Percentiles rank a stretch among this genome's conserved stretches.
phyloP scores from a whole-genome alignment of 2,888 invertebrate species.

The Lycocerus yunnanus region DNA sequence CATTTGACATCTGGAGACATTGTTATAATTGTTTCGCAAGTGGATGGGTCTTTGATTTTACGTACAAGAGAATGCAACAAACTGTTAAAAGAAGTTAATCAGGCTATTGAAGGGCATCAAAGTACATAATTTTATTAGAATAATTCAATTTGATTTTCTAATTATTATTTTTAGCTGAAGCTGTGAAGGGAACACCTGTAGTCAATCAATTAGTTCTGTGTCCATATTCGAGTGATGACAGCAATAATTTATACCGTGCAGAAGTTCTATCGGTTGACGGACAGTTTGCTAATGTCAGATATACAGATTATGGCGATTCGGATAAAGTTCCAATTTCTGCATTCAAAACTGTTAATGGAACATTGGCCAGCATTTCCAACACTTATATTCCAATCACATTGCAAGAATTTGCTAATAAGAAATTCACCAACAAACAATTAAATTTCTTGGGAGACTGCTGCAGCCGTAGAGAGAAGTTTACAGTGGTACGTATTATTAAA shows the following conservation, averaged over 20 bases:
- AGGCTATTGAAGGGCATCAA: conserved; percentile 17
- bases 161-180: conserved; percentile 33
- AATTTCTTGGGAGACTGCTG: conserved; percentile 9
- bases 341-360: conserved; percentile 39
- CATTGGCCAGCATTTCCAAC: conserved; percentile 33
- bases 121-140: conserved; percentile 11
- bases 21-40: conserved; percentile 36
- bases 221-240: conserved; percentile 24
- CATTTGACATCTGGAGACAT: conserved; percentile 16
- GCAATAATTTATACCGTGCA: conserved; percentile 38
- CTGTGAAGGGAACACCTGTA: conserved; percentile 33
- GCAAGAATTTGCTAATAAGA: conserved; percentile 23
- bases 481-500: conserved; percentile 26
- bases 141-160: background rate
- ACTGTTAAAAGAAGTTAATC: conserved; percentile 34
- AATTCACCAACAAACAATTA: conserved; percentile 21
- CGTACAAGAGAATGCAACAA: conserved; percentile 40
- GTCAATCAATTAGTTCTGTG: conserved; percentile 42
- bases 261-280: conserved; percentile 35
- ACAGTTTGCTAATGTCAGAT: conserved; percentile 36
- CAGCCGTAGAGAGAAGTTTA: conserved; percentile 22
- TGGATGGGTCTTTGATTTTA: conserved; percentile 36
- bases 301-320: conserved; percentile 42
- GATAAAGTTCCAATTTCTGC: conserved; percentile 37
- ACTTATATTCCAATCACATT: conserved; percentile 36